Evolutionary conservation across 2,888 invertebrate species (phyloP).

Genomic region (Ptilodon capucinus): DNA sequence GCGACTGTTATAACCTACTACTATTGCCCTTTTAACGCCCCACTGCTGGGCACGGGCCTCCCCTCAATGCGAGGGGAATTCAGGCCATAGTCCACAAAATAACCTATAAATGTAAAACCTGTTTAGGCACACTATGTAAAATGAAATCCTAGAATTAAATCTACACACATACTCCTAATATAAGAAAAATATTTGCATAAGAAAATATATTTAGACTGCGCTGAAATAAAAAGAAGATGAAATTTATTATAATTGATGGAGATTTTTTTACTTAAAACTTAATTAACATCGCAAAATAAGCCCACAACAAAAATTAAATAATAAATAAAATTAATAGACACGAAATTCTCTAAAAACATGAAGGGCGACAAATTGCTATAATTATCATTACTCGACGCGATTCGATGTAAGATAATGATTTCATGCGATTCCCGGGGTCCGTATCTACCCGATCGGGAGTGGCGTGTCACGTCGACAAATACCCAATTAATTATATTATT

Average conservation of each 20-base stretch:
- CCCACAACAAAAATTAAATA: background rate
- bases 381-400: slow-evolving; percentile 56
- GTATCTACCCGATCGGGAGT: slow-evolving; percentile 55
- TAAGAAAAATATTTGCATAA: too few relatives aligned
- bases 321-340: slow-evolving; percentile 22
- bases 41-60: too few relatives aligned
- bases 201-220: too few relatives aligned
- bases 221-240: background rate
- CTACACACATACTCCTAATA: too few relatives aligned
- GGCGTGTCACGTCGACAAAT: slow-evolving; percentile 57
- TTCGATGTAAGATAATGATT: slow-evolving; percentile 52
- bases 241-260: background rate
- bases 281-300: slow-evolving; percentile 7
- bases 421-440: slow-evolving; percentile 54
- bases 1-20: too few relatives aligned
- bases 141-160: too few relatives aligned
- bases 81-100: too few relatives aligned
- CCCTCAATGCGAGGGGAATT: too few relatives aligned
- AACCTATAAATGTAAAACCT: too few relatives aligned
- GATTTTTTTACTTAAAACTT: background rate
- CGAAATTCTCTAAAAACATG: slow-evolving; percentile 30
- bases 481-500: slow-evolving; percentile 56
- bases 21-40: too few relatives aligned
- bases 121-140: too few relatives aligned
- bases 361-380: slow-evolving; percentile 66